A percentile compares a stretch with the other conserved stretches of the same genome.
These are phyloP conservation scores for Cryptosula pallasiana DNA, from an alignment of 2,888 invertebrate genomes.

Conservation along the genomic window DNA sequence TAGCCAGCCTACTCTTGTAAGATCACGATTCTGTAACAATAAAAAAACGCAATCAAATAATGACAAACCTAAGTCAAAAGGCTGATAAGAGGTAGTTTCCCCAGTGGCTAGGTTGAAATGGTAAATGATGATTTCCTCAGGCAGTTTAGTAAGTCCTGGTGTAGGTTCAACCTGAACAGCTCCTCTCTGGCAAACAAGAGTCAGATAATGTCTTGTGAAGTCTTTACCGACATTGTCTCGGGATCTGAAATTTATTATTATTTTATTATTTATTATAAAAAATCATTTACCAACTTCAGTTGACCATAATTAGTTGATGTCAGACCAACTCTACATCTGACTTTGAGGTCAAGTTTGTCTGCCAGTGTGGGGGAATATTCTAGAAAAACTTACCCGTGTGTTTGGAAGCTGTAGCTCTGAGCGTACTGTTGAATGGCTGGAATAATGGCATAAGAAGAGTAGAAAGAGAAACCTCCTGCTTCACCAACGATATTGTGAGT, in stretches of 20 bases:
- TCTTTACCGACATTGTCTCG: not conserved
- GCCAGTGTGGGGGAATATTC: too few species aligned
- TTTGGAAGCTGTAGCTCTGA: conserved; percentile 20
- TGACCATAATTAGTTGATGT: too few species aligned
- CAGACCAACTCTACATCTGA: too few species aligned
- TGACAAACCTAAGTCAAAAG: not conserved
- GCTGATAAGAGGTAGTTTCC: not conserved
- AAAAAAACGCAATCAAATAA: too few species aligned
- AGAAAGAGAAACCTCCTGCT: not conserved
- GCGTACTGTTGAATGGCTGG: not conserved
- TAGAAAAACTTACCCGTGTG: conserved; percentile 20
- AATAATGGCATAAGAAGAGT: not conserved
- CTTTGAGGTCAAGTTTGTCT: too few species aligned
- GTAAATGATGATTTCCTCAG: conserved; percentile 6
- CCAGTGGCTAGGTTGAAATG: not conserved
- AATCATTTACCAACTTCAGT: too few species aligned
- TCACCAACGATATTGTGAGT: not conserved
- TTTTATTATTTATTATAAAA: too few species aligned
- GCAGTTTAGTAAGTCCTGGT: too few species aligned
- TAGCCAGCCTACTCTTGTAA: too few species aligned
- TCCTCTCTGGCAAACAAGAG: not conserved
- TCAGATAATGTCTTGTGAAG: not conserved
- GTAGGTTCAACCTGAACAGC: not conserved
- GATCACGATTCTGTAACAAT: too few species aligned
- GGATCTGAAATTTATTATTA: not conserved